Evolutionary conservation across 2,797 vertebrate genomes (phyloP), one percentile per base, ranked within the genome.

Genomic region (Gastrophryne carolinensis): DNA sequence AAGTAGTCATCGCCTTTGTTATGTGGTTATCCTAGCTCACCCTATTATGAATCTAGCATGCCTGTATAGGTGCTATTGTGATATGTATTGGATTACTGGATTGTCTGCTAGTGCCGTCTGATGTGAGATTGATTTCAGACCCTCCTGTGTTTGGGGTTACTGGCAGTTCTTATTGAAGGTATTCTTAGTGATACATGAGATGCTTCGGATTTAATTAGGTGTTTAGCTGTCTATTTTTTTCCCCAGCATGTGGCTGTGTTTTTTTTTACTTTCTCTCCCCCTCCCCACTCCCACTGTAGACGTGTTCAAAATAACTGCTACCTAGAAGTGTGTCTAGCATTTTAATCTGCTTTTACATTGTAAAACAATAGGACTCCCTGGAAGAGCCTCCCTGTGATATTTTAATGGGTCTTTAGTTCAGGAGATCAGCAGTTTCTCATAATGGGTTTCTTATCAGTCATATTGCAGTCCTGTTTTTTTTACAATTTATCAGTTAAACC

Each of bases 31-130:
- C 44, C 23, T 34, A 30, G 11, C 21, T 44, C 24, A n/a, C 13
- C 17, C 63, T 50, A 23, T 50, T 65, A 44, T 65, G 63, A 24
- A 23, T 34, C 29, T 35, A 35, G 44, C 29, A 44, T 44, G 29
- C 30, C 62, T 64, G 44, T 64, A 26, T 49, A 41, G 49, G 41
- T 5, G 1, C 17, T 34, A 52, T 50, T 65, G 27, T 65, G 47
- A 15, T 29, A 50, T 65, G 63, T 50, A 65, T 65, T 65, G 34
- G 41, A 27, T 65, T 65, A 49, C 63, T 34, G 34, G 44, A 65
- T 50, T 23, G 41, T 50, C 63, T 65, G 63, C 63, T 29, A 65
- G 34, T 50, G 30, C 63, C 15, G 27, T 44, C 63, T 24, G 63
- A 34, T 29, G 32, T 52, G 29, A 65, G 63, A 65, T 65, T 34